These are phyloP conservation scores for Chelon labrosus DNA, from an alignment of 2,797 vertebrate species.

Conservation along the genomic window DNA sequence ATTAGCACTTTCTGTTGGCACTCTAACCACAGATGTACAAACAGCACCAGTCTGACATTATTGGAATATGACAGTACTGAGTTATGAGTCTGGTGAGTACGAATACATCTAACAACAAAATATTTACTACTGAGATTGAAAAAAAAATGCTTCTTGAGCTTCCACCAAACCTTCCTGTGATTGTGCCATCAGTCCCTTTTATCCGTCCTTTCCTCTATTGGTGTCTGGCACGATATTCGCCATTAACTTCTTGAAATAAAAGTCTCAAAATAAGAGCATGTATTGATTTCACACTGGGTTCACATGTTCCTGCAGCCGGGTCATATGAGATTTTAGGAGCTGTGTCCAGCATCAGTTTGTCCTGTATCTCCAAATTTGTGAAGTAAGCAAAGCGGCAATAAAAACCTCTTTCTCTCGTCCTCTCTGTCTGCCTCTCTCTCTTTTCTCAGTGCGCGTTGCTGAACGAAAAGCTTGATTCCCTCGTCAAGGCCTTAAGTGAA, in stretches of 20 bases:
- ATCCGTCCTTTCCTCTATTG: slow-evolving; percentile 7
- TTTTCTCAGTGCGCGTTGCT: slow-evolving; percentile 88
- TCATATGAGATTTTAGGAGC: slow-evolving; percentile 2
- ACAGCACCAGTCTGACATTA: too few species aligned
- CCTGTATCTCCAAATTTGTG: background rate
- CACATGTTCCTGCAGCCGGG: background rate
- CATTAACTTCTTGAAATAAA: slow-evolving; percentile 16
- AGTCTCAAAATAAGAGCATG: background rate
- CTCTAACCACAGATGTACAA: too few species aligned
- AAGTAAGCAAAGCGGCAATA: background rate
- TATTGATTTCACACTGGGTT: slow-evolving; percentile 19
- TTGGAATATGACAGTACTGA: too few species aligned
- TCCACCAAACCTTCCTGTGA: background rate
- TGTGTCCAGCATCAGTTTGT: background rate
- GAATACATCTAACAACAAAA: too few species aligned
- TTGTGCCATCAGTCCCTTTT: background rate
- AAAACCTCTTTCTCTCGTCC: background rate
- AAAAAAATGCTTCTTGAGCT: background rate
- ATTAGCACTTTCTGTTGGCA: too few species aligned
- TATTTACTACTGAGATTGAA: too few species aligned
- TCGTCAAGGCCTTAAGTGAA: slow-evolving; percentile 91
- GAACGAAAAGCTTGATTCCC: slow-evolving; percentile 91
- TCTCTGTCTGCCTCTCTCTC: background rate
- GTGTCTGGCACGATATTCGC: slow-evolving; percentile 1
- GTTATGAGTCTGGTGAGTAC: too few species aligned